phyloP scores from a whole-genome alignment of 2,888 invertebrate species.

The Crossocerus cetratus region DNA sequence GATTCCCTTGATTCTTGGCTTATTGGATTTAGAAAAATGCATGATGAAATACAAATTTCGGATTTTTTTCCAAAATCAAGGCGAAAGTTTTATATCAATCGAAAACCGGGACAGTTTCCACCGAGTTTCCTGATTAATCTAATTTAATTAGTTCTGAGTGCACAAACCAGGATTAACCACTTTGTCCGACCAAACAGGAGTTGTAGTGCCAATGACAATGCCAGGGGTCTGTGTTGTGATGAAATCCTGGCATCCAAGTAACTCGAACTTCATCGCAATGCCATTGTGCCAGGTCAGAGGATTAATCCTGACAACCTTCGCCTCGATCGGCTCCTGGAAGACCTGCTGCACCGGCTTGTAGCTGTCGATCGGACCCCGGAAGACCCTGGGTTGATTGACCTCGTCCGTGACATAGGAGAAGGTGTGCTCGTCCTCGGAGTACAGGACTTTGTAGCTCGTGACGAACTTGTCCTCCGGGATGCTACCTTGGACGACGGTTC shows the following conservation, averaged over 20 bases:
- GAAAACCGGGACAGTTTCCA: neutral
- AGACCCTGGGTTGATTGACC: conserved; percentile 80
- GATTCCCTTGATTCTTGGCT: too few relatives aligned
- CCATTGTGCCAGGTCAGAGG: conserved; percentile 87
- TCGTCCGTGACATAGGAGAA: conserved; percentile 81
- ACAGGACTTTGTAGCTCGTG: conserved; percentile 86
- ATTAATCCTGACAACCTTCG: conserved; percentile 84
- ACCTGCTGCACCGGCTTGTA: conserved; percentile 81
- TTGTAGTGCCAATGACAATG: conserved; percentile 20
- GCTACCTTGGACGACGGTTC: conserved; percentile 85
- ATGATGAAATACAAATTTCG: too few relatives aligned
- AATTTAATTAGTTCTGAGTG: neutral
- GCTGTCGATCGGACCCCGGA: conserved; percentile 83
- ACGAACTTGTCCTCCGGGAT: conserved; percentile 85
- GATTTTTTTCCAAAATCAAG: neutral
- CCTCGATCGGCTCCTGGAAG: conserved; percentile 86
- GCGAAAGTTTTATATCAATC: neutral
- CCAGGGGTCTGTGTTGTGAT: neutral
- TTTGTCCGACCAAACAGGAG: conserved; percentile 30
- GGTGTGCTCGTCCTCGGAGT: conserved; percentile 82
- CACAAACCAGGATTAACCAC: conserved; percentile 36
- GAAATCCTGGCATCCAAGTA: conserved; percentile 83
- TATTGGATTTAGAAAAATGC: too few relatives aligned
- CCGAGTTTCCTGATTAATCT: neutral
- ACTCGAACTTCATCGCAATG: conserved; percentile 84